Base-by-base conservation (phyloP, 2,888 invertebrate species). In the Xanthostigma xanthostigma region DNA sequence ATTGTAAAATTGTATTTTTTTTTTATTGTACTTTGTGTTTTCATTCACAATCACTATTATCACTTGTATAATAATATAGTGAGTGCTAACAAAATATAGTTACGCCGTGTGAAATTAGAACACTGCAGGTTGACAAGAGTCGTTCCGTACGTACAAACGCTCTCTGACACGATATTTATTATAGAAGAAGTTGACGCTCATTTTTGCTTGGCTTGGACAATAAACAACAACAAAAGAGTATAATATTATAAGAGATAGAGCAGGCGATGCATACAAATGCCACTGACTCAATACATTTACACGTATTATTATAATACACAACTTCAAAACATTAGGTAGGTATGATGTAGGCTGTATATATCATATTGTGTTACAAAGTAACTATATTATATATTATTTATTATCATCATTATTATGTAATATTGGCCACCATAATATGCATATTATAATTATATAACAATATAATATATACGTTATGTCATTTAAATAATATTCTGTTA, bases 131-230 rank as follows among this genome's bases (percentile, higher is more conserved):
- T 27, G 27, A 27, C 27, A 27, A 27, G 17, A 17, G 27, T 27
- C 27, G 27, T 5, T 3, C 6, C 6, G 27, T 27, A 27, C 27
- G 27, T 27, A 27, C 5, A 27, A 27, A 27, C 27, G 27, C 27
- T 42, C 38, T 50, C 53, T 48, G 49, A 53, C 50, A 41, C 50
- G 48, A 42, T 49, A n/a, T 46, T 51, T 48, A 36, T 45, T 58
- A 59, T 71, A 73, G 74, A 76, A 85, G 84, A 85, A 85, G 84
- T 85, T 85, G 84, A 85, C 84, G 84, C 80, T 83, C 83, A 84
- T 83, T 83, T 80, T 79, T 80, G 82, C 81, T 75, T 74, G 75
- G 80, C 79, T 74, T 45, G 27, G 27, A 27, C 66, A 67, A 68
- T 67, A 69, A 71, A 72, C 71, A 27, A 27, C 27, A 27, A 27